Conservation (phyloP, 1,140 invertebrate genomes). For the Proctacanthus coquilletti region DNA sequence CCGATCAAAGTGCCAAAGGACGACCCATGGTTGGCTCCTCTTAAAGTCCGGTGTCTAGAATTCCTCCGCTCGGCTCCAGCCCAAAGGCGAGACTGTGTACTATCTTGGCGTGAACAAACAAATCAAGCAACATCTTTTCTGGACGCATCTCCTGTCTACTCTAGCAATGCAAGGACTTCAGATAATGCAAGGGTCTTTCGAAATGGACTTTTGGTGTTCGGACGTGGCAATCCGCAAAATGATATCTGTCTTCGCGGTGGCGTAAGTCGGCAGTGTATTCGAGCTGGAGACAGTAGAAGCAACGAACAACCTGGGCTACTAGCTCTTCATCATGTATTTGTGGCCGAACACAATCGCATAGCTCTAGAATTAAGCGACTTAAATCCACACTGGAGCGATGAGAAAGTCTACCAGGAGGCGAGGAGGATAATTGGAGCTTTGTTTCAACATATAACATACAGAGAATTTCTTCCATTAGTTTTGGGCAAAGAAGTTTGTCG, state of each 20-base stretch:
- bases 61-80: conserved; percentile 56
- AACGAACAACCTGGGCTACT: conserved; percentile 78
- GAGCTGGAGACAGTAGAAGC: conserved; percentile 61
- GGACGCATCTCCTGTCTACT: conserved; percentile 85
- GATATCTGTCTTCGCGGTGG: conserved; percentile 49
- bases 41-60: conserved; percentile 57
- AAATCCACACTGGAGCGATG: conserved; percentile 78
- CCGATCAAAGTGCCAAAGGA: conserved; percentile 55
- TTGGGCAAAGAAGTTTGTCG: conserved; percentile 57
- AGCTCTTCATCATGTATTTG: conserved; percentile 72
- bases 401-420: conserved; percentile 75
- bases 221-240: conserved; percentile 41
- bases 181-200: conserved; percentile 54
- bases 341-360: conserved; percentile 81
- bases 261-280: conserved; percentile 49
- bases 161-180: conserved; percentile 62
- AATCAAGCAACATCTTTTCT: conserved; percentile 72
- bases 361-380: conserved; percentile 56
- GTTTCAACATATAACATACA: conserved; percentile 76
- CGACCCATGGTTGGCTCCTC: conserved; percentile 53
- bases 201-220: conserved; percentile 55
- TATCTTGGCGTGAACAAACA: conserved; percentile 57
- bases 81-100: conserved; percentile 48
- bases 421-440: conserved; percentile 65
- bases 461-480: conserved; percentile 74